Base-by-base conservation (phyloP, 1,140 invertebrate species). In the Carposina sasakii region DNA sequence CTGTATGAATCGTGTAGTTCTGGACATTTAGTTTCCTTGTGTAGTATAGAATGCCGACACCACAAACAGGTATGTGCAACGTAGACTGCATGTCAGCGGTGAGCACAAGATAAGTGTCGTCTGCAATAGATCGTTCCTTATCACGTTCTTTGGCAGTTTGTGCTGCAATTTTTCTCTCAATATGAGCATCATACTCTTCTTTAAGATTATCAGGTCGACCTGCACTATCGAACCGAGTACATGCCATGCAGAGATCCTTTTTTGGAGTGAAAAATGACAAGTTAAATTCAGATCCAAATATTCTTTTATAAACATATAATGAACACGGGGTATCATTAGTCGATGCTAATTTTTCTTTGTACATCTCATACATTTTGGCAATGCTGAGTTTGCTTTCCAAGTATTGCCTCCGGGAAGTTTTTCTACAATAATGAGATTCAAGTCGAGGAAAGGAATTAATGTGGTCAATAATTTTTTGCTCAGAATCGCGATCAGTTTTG, bases 21-120 rank as follows among this genome's bases (percentile, higher is more conserved):
- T 60, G 56, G 8, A 60, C 36, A 2, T 57, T 37, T 30, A 55
- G 58, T 52, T 61, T 61, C 1, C 62, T 26, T 43, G 60, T 61
- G 15, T 64, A 61, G 46, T 64, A 33, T 42, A 64, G 58, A 13
- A 53, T 54, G 12, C 52, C 40, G 10, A 61, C 52, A 28, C 47
- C 13, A 17, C 46, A 52, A 41, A 58, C 43, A 20, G 45, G 45
- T 23, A 48, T 39, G 34, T 12, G 52, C n/a, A 57, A 41, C 1
- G 57, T 50, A 44, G 52, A 57, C 36, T 54, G 28, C 15, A 60
- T 26, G 33, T 60, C 52, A 43, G 54, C 57, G 21, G 31, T 26
- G 33, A 45, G 48, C 9, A 57, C 21, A n/a, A 37, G 41, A 12
- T 13, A n/a, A n/a, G n/a, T 39, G 23, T 48, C 26, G 8, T 36